A percentile compares a stretch with the other conserved stretches of the same genome.
phyloP scores from a whole-genome alignment of 2,113 vertebrate genomes.

The Phalacrocorax carbo region DNA sequence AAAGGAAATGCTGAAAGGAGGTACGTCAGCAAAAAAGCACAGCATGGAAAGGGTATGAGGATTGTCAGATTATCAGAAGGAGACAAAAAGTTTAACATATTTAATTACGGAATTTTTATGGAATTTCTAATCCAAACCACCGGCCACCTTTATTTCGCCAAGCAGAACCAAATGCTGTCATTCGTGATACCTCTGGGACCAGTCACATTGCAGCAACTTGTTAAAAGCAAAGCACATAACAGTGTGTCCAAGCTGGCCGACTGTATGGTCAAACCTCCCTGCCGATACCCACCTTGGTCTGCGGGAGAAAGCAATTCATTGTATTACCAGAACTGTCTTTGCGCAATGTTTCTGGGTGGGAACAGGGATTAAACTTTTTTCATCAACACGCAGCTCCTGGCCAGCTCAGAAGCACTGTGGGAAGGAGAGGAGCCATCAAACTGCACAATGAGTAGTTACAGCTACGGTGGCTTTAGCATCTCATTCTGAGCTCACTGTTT shows the following conservation, averaged over 20 bases:
- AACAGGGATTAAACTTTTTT: neutral
- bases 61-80: neutral
- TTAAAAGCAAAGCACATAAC: neutral
- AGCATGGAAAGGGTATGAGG: neutral
- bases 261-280: neutral
- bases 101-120: neutral
- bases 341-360: neutral
- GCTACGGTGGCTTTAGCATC: neutral
- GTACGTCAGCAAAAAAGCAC: neutral
- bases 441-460: neutral
- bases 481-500: neutral
- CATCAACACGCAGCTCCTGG: rapidly evolving
- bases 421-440: neutral
- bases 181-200: neutral
- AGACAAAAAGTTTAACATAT: neutral
- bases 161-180: neutral
- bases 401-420: neutral
- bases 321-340: neutral
- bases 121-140: neutral
- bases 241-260: neutral
- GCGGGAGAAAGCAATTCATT: neutral
- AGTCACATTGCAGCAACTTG: neutral
- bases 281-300: neutral
- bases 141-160: neutral
- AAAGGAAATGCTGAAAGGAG: neutral